Evolutionary conservation across 2,888 invertebrate species (phyloP).

Genomic region (Calameuta idolon): DNA sequence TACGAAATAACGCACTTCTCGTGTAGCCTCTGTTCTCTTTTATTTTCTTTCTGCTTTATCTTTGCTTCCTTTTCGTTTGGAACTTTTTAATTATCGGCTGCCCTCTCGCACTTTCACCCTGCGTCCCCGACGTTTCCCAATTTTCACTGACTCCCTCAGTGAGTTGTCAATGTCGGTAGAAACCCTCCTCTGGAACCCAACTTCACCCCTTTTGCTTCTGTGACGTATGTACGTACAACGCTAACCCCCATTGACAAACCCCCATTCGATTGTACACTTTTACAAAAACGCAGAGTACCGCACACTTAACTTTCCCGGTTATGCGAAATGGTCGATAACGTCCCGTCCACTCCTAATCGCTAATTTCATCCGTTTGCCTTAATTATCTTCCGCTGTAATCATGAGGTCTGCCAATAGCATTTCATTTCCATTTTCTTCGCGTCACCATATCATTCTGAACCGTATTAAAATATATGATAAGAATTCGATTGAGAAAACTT

Average conservation of each 20-base stretch:
- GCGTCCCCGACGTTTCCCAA: neutral
- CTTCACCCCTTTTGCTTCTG: neutral
- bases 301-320: neutral
- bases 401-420: neutral
- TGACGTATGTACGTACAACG: neutral
- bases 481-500: no score
- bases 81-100: neutral
- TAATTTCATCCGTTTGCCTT: neutral
- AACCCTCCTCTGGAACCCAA: neutral
- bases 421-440: no score
- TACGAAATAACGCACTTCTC: neutral
- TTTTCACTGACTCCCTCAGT: neutral
- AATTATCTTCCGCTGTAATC: neutral
- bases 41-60: neutral
- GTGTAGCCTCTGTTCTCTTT: neutral
- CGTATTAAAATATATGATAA: no score
- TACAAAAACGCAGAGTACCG: neutral
- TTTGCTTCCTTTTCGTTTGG: neutral
- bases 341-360: neutral
- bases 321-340: neutral
- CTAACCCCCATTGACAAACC: neutral
- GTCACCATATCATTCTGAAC: no score
- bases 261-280: neutral
- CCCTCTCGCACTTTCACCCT: neutral
- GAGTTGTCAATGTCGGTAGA: neutral